These are phyloP conservation scores for Toxotes lorentzi DNA, from an alignment of 2,797 vertebrate genomes.

Conservation along the genomic window DNA sequence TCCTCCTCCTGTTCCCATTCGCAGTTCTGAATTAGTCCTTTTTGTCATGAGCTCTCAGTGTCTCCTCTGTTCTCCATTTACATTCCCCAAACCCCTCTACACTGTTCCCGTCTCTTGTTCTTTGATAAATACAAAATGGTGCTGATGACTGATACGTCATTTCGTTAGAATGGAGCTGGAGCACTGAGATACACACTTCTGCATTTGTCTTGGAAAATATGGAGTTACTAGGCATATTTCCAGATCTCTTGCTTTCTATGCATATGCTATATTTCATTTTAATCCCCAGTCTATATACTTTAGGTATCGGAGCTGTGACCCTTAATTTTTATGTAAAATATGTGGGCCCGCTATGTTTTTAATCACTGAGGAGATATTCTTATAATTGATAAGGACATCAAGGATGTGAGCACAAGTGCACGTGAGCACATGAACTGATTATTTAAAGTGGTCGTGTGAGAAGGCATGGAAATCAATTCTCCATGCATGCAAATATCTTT, in stretches of 20 bases:
- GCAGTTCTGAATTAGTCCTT: neutral
- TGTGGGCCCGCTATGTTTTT: neutral
- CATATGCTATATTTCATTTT: neutral
- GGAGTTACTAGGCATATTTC: neutral
- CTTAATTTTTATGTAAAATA: neutral
- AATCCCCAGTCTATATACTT: neutral
- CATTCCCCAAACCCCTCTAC: neutral
- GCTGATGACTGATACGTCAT: neutral
- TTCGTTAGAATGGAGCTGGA: neutral
- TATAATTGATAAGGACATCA: constrained; percentile 27
- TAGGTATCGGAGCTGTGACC: constrained; percentile 7
- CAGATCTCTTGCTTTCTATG: neutral
- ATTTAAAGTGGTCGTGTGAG: constrained; percentile 28
- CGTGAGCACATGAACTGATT: neutral
- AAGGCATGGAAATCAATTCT: constrained; percentile 48
- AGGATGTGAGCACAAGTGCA: neutral
- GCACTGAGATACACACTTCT: neutral
- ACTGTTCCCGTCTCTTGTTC: neutral
- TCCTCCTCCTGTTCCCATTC: neutral
- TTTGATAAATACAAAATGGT: neutral
- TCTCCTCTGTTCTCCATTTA: neutral
- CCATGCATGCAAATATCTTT: constrained; percentile 10
- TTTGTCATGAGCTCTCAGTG: neutral
- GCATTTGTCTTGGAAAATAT: neutral
- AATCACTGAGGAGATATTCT: constrained; percentile 17